These are phyloP conservation scores for Trichechus manatus DNA, from an alignment of 2,113 vertebrate species.

Conservation along the genomic window DNA sequence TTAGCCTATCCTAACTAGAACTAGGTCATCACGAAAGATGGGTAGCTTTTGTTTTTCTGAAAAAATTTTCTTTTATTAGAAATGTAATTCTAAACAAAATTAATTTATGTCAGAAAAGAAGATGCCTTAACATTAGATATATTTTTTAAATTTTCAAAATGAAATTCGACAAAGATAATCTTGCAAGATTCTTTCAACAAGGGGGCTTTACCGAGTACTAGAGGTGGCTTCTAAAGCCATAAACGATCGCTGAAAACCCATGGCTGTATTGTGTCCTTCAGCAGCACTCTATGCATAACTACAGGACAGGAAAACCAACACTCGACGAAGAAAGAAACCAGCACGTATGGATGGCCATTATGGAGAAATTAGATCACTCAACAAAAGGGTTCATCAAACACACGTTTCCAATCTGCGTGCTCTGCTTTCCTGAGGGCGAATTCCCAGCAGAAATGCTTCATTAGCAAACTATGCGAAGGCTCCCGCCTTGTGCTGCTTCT, in stretches of 20 bases:
- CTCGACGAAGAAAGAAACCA: slow-evolving; percentile 47
- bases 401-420: slow-evolving; percentile 36
- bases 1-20: neutral
- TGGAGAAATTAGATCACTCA: slow-evolving; percentile 61
- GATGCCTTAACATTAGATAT: neutral
- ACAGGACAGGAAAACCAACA: slow-evolving; percentile 30
- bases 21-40: neutral
- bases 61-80: neutral
- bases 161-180: neutral
- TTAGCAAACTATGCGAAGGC: slow-evolving; percentile 64
- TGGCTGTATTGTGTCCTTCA: slow-evolving; percentile 17
- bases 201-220: neutral
- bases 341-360: slow-evolving; percentile 45
- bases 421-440: slow-evolving; percentile 64
- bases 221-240: slow-evolving; percentile 29
- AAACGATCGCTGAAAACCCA: slow-evolving; percentile 12
- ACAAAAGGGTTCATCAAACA: slow-evolving; percentile 67
- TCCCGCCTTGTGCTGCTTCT: slow-evolving; percentile 49
- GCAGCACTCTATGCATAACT: neutral
- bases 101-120: slow-evolving; percentile 13
- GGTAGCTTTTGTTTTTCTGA: neutral
- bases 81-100: slow-evolving; percentile 43
- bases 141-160: slow-evolving; percentile 39
- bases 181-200: slow-evolving; percentile 13
- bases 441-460: slow-evolving; percentile 65